Conservation (phyloP, 2,113 vertebrate species). For the Rhinoptilus africanus region DNA sequence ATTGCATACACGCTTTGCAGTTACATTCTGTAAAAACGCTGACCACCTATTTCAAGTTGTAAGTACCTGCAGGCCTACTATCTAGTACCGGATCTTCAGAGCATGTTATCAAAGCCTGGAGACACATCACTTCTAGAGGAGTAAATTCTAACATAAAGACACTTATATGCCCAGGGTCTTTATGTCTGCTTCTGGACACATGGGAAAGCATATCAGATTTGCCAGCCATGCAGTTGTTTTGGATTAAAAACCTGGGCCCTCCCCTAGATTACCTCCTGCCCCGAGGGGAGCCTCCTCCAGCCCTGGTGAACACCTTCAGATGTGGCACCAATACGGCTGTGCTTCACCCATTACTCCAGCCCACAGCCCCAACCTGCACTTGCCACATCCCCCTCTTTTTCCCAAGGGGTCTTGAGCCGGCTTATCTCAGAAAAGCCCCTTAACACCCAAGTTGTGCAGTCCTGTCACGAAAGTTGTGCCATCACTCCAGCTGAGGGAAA, state of each 20-base stretch:
- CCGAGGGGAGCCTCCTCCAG: neutral
- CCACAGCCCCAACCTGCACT: neutral
- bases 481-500: neutral
- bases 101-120: neutral
- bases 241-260: neutral
- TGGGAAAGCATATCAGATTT: neutral
- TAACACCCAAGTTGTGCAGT: neutral
- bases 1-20: neutral
- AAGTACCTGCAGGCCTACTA: neutral
- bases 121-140: neutral
- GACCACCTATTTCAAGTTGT: rapidly evolving
- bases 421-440: neutral
- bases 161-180: neutral
- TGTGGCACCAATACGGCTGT: neutral
- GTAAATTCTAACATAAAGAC: neutral
- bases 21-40: neutral
- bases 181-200: neutral
- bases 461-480: neutral
- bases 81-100: neutral
- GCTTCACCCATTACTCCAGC: neutral
- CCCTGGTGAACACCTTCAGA: neutral
- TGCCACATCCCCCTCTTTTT: neutral
- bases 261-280: neutral
- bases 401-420: neutral
- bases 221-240: neutral